Evolutionary conservation across 1,140 invertebrate genomes (phyloP).

Genomic region (Hirudo medicinalis): DNA sequence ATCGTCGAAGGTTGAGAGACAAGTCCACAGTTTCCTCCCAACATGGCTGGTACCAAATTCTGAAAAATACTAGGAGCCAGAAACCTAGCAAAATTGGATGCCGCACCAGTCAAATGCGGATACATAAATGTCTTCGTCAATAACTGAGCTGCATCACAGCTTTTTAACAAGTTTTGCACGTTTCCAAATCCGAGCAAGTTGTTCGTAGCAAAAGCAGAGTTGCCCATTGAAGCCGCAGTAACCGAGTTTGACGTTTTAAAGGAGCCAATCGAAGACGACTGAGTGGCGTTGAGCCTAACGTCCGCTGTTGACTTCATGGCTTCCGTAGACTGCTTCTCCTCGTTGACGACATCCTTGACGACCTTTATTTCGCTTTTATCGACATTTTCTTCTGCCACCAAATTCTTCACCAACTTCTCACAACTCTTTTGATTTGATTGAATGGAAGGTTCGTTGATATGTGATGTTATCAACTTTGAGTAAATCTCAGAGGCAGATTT

Average conservation of each 20-base stretch:
- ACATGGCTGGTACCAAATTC: conserved; percentile 5
- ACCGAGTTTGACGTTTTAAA: conserved; percentile 23
- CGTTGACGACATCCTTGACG: too few relatives aligned
- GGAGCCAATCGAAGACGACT: not conserved
- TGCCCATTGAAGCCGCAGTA: conserved; percentile 33
- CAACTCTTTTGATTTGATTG: not conserved
- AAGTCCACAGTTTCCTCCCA: not conserved
- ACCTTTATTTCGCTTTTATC: too few relatives aligned
- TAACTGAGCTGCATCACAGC: conserved; percentile 17
- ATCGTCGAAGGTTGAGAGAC: not conserved
- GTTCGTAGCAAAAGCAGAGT: conserved; percentile 49
- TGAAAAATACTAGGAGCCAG: conserved; percentile 14
- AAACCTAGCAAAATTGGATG: conserved; percentile 8
- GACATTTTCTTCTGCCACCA: too few relatives aligned
- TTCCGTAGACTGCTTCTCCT: not conserved
- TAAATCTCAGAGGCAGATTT: not conserved
- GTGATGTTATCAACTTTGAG: not conserved
- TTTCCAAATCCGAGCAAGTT: conserved; percentile 43
- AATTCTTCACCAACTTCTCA: not conserved
- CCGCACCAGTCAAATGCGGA: conserved; percentile 5
- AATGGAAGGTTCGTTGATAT: not conserved
- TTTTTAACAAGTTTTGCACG: conserved; percentile 34
- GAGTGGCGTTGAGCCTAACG: not conserved
- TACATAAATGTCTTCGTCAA: conserved; percentile 12
- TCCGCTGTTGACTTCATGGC: not conserved